Percentiles rank a stretch among this genome's conserved stretches.
Conservation (phyloP, 2,113 vertebrate species). For the Gobius niger region DNA sequence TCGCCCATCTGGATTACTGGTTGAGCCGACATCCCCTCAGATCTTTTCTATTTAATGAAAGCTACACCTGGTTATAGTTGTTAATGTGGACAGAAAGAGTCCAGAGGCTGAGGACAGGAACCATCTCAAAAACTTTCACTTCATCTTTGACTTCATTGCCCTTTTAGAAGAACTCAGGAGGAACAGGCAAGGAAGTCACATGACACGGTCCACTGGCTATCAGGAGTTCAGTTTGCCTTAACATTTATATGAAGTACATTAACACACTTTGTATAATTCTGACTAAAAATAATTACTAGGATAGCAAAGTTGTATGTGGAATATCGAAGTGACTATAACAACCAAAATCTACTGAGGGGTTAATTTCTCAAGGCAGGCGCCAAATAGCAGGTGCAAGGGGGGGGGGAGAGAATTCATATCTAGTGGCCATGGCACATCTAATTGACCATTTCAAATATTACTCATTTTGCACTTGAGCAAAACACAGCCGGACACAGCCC, state of each 20-base stretch:
- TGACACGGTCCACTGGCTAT: slow-evolving; percentile 32
- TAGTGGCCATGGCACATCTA: too few species aligned
- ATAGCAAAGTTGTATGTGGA: too few species aligned
- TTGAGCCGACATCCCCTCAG: slow-evolving; percentile 54
- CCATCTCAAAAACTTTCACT: slow-evolving; percentile 40
- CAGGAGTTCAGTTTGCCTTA: neutral
- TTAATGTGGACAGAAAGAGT: neutral
- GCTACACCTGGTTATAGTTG: neutral
- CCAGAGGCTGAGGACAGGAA: neutral
- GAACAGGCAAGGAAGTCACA: slow-evolving; percentile 66
- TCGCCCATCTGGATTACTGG: slow-evolving; percentile 1
- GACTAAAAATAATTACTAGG: too few species aligned
- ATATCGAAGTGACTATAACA: too few species aligned
- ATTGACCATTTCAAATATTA: too few species aligned
- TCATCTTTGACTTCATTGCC: slow-evolving; percentile 44
- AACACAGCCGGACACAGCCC: too few species aligned
- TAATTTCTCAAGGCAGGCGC: too few species aligned
- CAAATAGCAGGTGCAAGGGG: too few species aligned
- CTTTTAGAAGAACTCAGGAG: slow-evolving; percentile 38
- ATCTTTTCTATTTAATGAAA: neutral
- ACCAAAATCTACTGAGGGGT: too few species aligned
- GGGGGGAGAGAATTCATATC: too few species aligned
- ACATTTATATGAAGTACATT: neutral
- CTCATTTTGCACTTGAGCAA: too few species aligned
- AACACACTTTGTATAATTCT: neutral